Base-by-base conservation (phyloP, 2,888 invertebrate species). In the Hemithea aestivaria region DNA sequence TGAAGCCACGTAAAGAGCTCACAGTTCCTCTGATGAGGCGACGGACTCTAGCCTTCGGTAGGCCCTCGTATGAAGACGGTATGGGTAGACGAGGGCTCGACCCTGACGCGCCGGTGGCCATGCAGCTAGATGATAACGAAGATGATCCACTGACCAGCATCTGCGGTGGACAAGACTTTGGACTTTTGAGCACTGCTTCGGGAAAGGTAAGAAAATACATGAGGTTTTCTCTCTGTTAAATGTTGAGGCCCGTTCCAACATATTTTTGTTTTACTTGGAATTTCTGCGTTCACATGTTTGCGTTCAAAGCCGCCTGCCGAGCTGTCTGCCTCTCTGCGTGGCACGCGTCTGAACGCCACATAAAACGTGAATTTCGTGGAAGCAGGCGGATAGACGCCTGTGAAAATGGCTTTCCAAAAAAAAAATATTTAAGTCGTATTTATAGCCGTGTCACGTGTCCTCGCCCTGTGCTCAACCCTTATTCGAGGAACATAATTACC, bases 141-240 rank as follows among this genome's bases (percentile, higher is more conserved):
- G 96, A 96, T 52, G 95, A 96, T 56, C 96, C 96, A 56, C 89
- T 95, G 0, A 82, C 90, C 7, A 89, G 90, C 29, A 92, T 98
- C 35, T 90, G 91, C 26, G 92, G 94, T 26, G 97, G 97, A 12
- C 97, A 96, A 74, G 97, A 98, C 58, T 98, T 98, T 73, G 94
- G 93, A 1, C 78, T 98, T 25, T 88, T 97, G 2, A 91, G 92
- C 57, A 96, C 96, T 4, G 85, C 90, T n/a, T 92, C 93, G 33
- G 97, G 97, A 48, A 95, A 95, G 88, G 94, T 94, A 73, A 22
- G 20, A 10, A 6, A 7, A n/a, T 27, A 24, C n/a, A 24, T 4
- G 1, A n/a, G n/a, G n/a, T n/a, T n/a, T n/a, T n/a, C n/a, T n/a
- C 11, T 27, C 20, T 34, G 6, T 6, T 10, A 2, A 26, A 5